A percentile compares a stretch with the other conserved stretches of the same genome.
These are phyloP conservation scores for Poeciliopsis presidionis DNA, from an alignment of 2,797 vertebrate species.

Conservation along the genomic window DNA sequence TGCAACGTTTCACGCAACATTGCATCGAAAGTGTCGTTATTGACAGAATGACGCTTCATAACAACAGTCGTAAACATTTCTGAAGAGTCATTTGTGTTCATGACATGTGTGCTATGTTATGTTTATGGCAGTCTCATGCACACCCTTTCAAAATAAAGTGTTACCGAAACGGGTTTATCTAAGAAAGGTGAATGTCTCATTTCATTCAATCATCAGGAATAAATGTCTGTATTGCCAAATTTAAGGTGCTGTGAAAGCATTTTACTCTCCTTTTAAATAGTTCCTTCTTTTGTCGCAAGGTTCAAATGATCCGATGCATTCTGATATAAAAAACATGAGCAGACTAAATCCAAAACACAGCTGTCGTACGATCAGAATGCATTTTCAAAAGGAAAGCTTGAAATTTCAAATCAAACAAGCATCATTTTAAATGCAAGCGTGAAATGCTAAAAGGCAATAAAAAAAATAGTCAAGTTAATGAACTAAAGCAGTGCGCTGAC, in stretches of 20 bases:
- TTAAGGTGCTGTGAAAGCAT: not conserved
- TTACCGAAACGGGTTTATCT: too few species aligned
- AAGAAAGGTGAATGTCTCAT: not conserved
- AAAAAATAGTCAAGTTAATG: not conserved
- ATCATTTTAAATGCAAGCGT: not conserved
- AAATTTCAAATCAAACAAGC: not conserved
- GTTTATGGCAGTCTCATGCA: too few species aligned
- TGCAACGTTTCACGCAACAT: too few species aligned
- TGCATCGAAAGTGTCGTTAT: too few species aligned
- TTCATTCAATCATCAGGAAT: not conserved
- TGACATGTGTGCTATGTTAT: too few species aligned
- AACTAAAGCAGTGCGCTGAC: not conserved
- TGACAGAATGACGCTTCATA: too few species aligned
- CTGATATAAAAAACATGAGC: not conserved
- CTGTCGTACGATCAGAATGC: not conserved
- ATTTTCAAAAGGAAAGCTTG: not conserved
- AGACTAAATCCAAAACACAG: not conserved
- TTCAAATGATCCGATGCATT: not conserved
- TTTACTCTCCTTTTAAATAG: not conserved
- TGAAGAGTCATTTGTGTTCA: too few species aligned
- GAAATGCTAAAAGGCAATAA: conserved; percentile 1
- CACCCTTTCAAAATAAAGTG: too few species aligned
- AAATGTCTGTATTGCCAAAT: not conserved
- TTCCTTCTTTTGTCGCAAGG: not conserved
- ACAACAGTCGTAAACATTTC: too few species aligned